A percentile compares a stretch with the other conserved stretches of the same genome.
Conservation (phyloP, 2,113 vertebrate species). For the Tachysurus vachellii region DNA sequence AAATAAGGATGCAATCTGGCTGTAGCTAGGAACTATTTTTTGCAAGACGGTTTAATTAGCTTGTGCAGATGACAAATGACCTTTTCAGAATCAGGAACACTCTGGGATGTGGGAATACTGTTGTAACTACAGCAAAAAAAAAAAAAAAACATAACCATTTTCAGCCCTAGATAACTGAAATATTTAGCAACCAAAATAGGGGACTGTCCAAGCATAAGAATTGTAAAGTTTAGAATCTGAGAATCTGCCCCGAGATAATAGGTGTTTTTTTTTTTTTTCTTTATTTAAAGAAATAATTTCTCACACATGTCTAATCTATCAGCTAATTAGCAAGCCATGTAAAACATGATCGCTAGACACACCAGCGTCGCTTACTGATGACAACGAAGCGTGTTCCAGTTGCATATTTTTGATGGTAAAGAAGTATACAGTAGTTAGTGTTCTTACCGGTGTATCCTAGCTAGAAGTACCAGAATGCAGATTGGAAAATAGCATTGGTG, state of each 20-base stretch:
- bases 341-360: neutral
- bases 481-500: neutral
- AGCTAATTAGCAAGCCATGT: neutral
- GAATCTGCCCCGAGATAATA: neutral
- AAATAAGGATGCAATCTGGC: neutral
- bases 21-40: neutral
- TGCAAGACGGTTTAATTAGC: constrained; percentile 7
- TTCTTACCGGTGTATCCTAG: neutral
- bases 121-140: neutral
- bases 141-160: neutral
- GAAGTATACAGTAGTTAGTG: neutral
- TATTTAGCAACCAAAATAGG: neutral
- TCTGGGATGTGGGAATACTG: neutral
- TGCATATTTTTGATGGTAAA: neutral
- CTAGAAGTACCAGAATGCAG: neutral
- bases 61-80: constrained; percentile 19
- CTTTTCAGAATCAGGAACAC: neutral
- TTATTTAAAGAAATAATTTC: neutral
- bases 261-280: too few relatives aligned
- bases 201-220: neutral
- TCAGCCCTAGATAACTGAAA: neutral
- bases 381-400: neutral
- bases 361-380: neutral
- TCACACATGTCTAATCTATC: neutral
- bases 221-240: too few relatives aligned